Evolutionary conservation across 1,140 invertebrate species (phyloP), one percentile per base, ranked within the genome.

Genomic region (Agrypnia vestita): DNA sequence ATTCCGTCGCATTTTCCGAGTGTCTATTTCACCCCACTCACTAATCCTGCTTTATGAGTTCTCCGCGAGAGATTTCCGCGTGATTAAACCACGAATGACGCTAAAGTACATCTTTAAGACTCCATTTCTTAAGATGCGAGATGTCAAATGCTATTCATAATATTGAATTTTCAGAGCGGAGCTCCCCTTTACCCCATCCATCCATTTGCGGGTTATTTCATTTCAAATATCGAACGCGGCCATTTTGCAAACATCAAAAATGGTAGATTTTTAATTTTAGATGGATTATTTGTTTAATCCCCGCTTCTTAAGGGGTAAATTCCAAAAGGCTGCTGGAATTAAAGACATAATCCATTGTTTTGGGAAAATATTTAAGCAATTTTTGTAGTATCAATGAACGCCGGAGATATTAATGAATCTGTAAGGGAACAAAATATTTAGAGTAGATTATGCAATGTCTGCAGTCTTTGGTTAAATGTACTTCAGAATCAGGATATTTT

Each of bases 41-140:
- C 69, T 79, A 79, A 79, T 79, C 77, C 77, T 44, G 21, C 56
- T 73, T 79, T 79, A 79, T 79, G 77, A 79, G 77, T 73, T 79
- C 51, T 21, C 51, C 77, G 69, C 77, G 71, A 21, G 46, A 74
- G 64, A 62, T 71, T 62, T 79, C 69, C 77, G 46, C 69, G 69
- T 79, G 77, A 79, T 79, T 79, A 79, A 74, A 62, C 69, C 77
- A 55, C 77, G 69, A 62, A 71, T 78, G 21, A 21, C n/a, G 64
- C 53, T 21, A 15, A 69, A 62, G 67, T 79, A 61, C 55, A 79
- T 79, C 53, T 62, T 49, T 74, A 74, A 79, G 77, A 56, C 51
- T 55, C n/a, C 51, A 62, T 72, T 64, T 53, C 56, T 73, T 74
- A 79, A 79, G 49, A 79, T 49, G 19, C 77, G 47, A 51, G 69